Base-by-base conservation (phyloP, 2,113 vertebrate genomes). In the Misgurnus mizolepis region DNA sequence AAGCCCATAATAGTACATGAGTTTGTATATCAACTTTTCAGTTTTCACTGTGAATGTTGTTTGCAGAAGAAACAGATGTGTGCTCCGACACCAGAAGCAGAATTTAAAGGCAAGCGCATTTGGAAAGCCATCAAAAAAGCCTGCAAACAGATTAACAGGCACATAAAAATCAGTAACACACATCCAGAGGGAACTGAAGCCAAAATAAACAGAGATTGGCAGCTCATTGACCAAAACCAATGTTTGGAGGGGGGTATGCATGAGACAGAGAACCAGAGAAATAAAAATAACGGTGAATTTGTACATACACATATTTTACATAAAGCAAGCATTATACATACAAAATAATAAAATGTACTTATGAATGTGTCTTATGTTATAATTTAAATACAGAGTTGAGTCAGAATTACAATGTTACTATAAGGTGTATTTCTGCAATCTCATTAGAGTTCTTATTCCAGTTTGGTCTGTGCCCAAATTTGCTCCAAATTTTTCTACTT, bases 31-130 rank as follows among this genome's bases (percentile, higher is more conserved):
- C 82, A 74, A 86, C 86, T 85, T 83, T 50, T 56, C 85, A 85
- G 85, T 86, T 15, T 84, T 87, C 85, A 86, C 84, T 83, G 83
- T 87, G 84, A 86, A 85, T 85, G 85, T 67, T 89, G 82, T 91
- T 91, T 91, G 90, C 86, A 80, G 79, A 83, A 89, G 88, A 88
- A 89, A 91, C 91, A 92, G 91, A 91, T 91, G 90, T 92, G 88
- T 88, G 88, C 87, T 88, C 87, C 86, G 80, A 81, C 87, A 89
- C 86, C 87, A 91, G 90, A 85, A 91, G 73, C 85, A 89, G 88
- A 88, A 91, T 88, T 88, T 83, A 87, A 75, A 12, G 18, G 79
- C 79, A 85, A 84, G 85, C 83, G 87, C 82, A 88, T 78, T 89
- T 87, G 88, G 86, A 90, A 88, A 90, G 82, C 74, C 78, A 27